Evolutionary conservation across 2,888 invertebrate species (phyloP).

Genomic region (Drosophila lacicola): DNA sequence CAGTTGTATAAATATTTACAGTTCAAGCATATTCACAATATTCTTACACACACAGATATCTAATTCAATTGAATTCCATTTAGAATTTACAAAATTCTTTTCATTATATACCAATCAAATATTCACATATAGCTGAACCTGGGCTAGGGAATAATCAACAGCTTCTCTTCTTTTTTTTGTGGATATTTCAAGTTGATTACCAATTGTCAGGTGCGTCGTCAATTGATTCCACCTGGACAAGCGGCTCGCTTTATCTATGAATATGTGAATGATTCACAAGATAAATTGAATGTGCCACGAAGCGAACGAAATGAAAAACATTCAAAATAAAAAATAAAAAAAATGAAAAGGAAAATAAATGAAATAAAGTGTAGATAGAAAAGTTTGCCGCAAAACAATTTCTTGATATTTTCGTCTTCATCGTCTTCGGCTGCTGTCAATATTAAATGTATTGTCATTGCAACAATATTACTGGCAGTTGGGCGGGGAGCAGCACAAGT

Average conservation of each 20-base stretch:
- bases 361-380: conserved; percentile 20
- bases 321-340: conserved; percentile 32
- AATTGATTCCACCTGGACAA: conserved; percentile 30
- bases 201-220: conserved; percentile 33
- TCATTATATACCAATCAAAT: conserved; percentile 16
- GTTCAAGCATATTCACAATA: conserved; percentile 1
- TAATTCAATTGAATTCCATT: conserved; percentile 24
- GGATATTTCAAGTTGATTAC: conserved; percentile 40
- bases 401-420: conserved; percentile 32
- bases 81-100: conserved; percentile 5
- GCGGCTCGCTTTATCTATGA: conserved; percentile 32
- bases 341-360: conserved; percentile 13
- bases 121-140: neutral
- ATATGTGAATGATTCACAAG: conserved; percentile 53
- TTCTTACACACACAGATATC: neutral
- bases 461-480: conserved; percentile 28
- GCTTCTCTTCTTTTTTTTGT: neutral
- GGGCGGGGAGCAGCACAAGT: neutral
- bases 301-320: conserved; percentile 46
- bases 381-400: conserved; percentile 53
- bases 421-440: conserved; percentile 44
- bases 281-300: conserved; percentile 59
- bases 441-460: conserved; percentile 73
- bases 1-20: neutral
- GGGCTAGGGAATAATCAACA: conserved; percentile 43